Base-by-base conservation (phyloP, 1,140 invertebrate genomes). In the Wasmannia auropunctata region DNA sequence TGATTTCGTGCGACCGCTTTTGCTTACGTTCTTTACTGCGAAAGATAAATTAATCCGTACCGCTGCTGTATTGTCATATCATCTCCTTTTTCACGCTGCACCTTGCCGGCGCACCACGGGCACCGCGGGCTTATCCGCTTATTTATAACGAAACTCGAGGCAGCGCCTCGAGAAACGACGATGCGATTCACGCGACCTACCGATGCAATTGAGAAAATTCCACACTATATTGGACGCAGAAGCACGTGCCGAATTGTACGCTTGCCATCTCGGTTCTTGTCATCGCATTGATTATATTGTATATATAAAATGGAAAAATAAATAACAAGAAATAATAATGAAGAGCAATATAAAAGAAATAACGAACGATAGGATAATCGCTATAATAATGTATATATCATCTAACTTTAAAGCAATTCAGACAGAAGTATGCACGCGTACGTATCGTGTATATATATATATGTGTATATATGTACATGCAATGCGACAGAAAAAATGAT, bases 231-330 rank as follows among this genome's bases (percentile, higher is more conserved):
- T 16, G 60, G 11, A 51, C 11, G 34, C 14, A 11, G 37, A 58
- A 87, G 58, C 80, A 62, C 80, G 51, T 74, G 86, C 56, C 56
- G 65, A 83, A 62, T 88, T 65, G 10, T 8, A 16, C 11, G 25
- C 25, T 54, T 67, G 79, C 31, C 43, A 37, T 83, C 16, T 51
- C 54, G 28, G 72, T 49, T 43, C 60, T 87, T 88, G 86, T 88
- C 86, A 80, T 85, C 79, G 72, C 43, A 65, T 56, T 54, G 70
- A 7, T n/a, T n/a, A n/a, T n/a, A n/a, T n/a, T n/a, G n/a, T n/a
- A n/a, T 19, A 63, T 34, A 62, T 65, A 28, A 11, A 22, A 67
- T 6, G 37, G 5, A 40, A 69, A 43, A 58, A 58, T 51, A 65
- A 65, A n/a, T 28, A n/a, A 40, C 14, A 51, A n/a, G n/a, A 22